Conservation (phyloP, 2,797 vertebrate genomes). For the Onychomys torridus region DNA sequence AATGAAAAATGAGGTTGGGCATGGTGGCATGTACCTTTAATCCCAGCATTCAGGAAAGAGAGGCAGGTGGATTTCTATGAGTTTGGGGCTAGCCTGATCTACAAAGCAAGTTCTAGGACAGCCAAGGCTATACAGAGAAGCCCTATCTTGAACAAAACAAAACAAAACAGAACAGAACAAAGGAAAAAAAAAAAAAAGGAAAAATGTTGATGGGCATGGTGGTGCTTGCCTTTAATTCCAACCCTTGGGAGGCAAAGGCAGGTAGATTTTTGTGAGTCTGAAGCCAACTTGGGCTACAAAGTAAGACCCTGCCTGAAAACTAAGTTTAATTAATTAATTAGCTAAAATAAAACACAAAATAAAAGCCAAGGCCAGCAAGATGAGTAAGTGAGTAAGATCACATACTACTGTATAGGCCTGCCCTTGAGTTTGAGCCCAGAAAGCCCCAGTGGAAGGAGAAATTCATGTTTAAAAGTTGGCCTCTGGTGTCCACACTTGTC, state of each 20-base stretch:
- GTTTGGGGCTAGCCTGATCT: not conserved
- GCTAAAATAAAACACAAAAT: not conserved
- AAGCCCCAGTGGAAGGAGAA: not conserved
- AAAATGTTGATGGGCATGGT: not conserved
- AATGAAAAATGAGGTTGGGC: not conserved
- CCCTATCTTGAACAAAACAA: not conserved
- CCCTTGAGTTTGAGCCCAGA: not conserved
- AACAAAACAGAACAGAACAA: not conserved
- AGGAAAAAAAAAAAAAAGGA: no score
- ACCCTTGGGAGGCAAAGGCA: not conserved
- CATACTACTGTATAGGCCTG: no score
- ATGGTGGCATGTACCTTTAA: not conserved
- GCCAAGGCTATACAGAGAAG: not conserved
- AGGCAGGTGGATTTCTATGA: not conserved
- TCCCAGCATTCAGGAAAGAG: not conserved
- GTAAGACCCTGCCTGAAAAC: not conserved
- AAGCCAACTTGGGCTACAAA: not conserved
- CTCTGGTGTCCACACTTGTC: not conserved
- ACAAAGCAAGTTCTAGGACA: not conserved
- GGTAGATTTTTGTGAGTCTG: not conserved
- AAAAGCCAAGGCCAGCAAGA: not conserved
- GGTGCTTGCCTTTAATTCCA: not conserved
- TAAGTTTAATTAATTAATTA: not conserved
- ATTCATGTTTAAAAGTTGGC: not conserved
- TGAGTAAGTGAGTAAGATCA: not conserved